Conservation (phyloP, 2,113 vertebrate species). For the Scytalopus superciliaris region DNA sequence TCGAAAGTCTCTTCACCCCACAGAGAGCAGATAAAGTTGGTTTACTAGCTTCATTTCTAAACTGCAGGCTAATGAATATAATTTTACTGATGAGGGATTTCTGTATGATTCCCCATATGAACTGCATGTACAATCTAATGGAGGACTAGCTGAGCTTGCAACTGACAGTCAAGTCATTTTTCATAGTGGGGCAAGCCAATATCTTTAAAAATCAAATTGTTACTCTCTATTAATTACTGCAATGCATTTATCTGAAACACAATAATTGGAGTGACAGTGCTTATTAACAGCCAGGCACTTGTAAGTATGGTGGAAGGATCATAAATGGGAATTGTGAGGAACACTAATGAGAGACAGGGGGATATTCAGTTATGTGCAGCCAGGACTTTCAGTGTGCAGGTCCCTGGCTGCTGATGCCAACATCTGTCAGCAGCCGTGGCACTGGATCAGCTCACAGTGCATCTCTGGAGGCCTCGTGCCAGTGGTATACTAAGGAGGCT, state of each 20-base stretch:
- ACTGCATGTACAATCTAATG: background rate
- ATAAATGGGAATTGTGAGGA: background rate
- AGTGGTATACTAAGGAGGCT: background rate
- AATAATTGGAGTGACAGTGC: background rate
- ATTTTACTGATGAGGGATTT: slow-evolving; percentile 50
- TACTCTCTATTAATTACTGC: slow-evolving; percentile 36
- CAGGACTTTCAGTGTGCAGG: background rate
- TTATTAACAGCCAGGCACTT: slow-evolving; percentile 3
- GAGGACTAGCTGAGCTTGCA: background rate
- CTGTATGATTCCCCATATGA: background rate
- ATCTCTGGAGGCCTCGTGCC: background rate
- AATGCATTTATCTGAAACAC: background rate
- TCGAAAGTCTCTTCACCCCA: slow-evolving; percentile 22
- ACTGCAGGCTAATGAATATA: slow-evolving; percentile 31
- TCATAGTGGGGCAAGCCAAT: background rate
- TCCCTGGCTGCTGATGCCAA: background rate
- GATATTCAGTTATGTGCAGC: background rate
- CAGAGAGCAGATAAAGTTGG: slow-evolving; percentile 39
- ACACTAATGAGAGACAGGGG: background rate
- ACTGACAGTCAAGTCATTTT: background rate
- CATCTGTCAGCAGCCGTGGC: background rate
- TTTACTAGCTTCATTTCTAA: slow-evolving; percentile 26
- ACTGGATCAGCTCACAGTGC: background rate
- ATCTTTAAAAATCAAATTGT: slow-evolving; percentile 15
- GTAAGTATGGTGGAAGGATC: background rate